Evolutionary conservation across 1,140 invertebrate species (phyloP), one percentile per base, ranked within the genome.

Genomic region (Euwallacea similis): DNA sequence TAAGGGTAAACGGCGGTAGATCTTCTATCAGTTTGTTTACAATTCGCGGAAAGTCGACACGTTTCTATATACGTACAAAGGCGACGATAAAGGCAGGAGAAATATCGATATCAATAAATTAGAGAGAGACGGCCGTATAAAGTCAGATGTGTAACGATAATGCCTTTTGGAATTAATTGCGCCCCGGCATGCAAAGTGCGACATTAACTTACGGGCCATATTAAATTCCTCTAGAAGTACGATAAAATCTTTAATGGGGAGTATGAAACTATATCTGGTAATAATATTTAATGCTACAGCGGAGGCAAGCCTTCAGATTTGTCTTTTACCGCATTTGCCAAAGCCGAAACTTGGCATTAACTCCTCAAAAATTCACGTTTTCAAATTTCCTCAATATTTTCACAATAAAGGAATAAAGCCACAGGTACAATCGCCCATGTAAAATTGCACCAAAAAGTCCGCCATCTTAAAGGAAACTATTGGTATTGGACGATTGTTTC

Each of bases 111-210:
- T 61, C 69, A 47, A 71, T 71, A 71, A 71, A 66, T 71, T 71
- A 65, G 54, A 71, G 33, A 10, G 42, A 41, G 55, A 42, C 46
- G 62, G 47, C 66, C 66, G 66, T 60, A 71, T 69, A 69, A 69
- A 71, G 62, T 71, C 69, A 71, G 69, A 71, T 71, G 63, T 66
- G 62, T 71, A 71, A 71, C 69, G 69, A 71, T 71, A 71, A 71
- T 71, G 62, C 55, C 69, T 65, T 60, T 50, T 47, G 53, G 66
- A 71, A 71, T 71, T 65, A 71, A 71, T 71, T 66, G 62, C 59
- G 54, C 33, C 62, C 21, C 11, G 54, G 33, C 69, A 71, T 66
- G 69, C 69, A 66, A 71, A 71, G 69, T 71, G 69, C 63, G 41
- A 71, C 69, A 59, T 33, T 71, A 66, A 69, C 60, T 69, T 69